Conservation (phyloP, 2,888 invertebrate genomes). For the Melieria crassipennis region DNA sequence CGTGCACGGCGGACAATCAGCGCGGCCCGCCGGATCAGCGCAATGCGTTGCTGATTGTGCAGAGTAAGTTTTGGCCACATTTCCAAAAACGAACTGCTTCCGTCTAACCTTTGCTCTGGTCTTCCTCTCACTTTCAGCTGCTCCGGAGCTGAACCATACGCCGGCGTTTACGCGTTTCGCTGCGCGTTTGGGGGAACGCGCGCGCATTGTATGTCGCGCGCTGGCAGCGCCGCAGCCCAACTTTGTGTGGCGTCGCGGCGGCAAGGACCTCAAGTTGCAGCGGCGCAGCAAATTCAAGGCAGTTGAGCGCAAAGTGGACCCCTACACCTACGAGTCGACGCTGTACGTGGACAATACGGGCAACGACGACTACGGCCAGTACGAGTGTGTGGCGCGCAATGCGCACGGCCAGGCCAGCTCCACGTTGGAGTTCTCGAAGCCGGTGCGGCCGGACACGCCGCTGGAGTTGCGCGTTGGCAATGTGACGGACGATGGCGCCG, state of each 20-base stretch:
- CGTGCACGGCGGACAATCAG: constrained; percentile 60
- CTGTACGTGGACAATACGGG: constrained; percentile 59
- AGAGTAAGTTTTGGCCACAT: constrained; percentile 51
- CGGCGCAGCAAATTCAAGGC: constrained; percentile 58
- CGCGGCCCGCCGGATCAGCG: constrained; percentile 53
- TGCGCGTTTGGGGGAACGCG: constrained; percentile 57
- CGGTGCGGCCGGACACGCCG: constrained; percentile 57
- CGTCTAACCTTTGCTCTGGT: not conserved
- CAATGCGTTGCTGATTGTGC: constrained; percentile 59
- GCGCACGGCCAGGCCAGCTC: constrained; percentile 58
- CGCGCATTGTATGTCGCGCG: constrained; percentile 55
- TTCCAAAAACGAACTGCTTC: not conserved
- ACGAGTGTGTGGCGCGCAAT: constrained; percentile 60
- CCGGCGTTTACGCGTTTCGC: constrained; percentile 58
- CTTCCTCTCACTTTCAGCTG: constrained; percentile 45
- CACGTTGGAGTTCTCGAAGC: constrained; percentile 58
- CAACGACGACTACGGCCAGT: constrained; percentile 59
- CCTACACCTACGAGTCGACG: constrained; percentile 55
- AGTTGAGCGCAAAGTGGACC: constrained; percentile 55
- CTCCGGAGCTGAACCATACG: constrained; percentile 58
- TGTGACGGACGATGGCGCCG: constrained; percentile 54
- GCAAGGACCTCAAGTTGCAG: constrained; percentile 61
- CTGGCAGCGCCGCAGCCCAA: constrained; percentile 58
- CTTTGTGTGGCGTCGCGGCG: constrained; percentile 61
- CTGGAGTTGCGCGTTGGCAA: constrained; percentile 55